Percentiles rank a stretch among this genome's conserved stretches.
phyloP scores from a whole-genome alignment of 2,113 vertebrate species.

The Melanocharis versteri region DNA sequence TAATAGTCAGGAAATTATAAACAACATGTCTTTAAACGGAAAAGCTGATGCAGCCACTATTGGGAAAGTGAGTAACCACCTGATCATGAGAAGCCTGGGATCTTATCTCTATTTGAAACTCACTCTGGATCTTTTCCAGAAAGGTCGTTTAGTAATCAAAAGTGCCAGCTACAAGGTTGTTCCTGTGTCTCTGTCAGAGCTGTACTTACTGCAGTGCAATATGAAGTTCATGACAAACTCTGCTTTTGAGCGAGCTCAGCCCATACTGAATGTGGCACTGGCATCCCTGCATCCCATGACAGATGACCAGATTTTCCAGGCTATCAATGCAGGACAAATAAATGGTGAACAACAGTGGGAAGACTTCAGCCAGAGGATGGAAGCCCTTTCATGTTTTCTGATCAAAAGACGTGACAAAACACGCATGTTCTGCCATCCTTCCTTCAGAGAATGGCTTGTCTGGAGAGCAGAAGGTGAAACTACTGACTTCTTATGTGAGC shows the following conservation, averaged over 20 bases:
- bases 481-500: constrained; percentile 93
- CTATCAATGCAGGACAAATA: constrained; percentile 85
- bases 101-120: constrained; percentile 97
- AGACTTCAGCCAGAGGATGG: constrained; percentile 95
- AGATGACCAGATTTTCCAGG: constrained; percentile 95
- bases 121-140: constrained; percentile 94
- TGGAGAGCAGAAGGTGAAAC: constrained; percentile 96
- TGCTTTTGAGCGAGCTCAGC: constrained; percentile 89
- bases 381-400: constrained; percentile 89
- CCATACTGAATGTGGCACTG: constrained; percentile 89
- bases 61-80: constrained; percentile 91
- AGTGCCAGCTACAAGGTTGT: constrained; percentile 98
- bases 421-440: constrained; percentile 98
- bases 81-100: constrained; percentile 91
- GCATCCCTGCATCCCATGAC: constrained; percentile 96
- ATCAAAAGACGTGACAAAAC: constrained; percentile 93
- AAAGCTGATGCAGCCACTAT: constrained; percentile 87
- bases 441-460: constrained; percentile 96
- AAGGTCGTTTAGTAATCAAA: constrained; percentile 94
- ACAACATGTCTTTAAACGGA: constrained; percentile 94
- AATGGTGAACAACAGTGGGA: constrained; percentile 87
- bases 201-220: constrained; percentile 98
- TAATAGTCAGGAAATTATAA: constrained; percentile 88
- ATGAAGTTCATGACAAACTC: constrained; percentile 97
- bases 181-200: constrained; percentile 92